phyloP scores from a whole-genome alignment of 2,888 invertebrate species.

The Acanthosoma haemorrhoidale region DNA sequence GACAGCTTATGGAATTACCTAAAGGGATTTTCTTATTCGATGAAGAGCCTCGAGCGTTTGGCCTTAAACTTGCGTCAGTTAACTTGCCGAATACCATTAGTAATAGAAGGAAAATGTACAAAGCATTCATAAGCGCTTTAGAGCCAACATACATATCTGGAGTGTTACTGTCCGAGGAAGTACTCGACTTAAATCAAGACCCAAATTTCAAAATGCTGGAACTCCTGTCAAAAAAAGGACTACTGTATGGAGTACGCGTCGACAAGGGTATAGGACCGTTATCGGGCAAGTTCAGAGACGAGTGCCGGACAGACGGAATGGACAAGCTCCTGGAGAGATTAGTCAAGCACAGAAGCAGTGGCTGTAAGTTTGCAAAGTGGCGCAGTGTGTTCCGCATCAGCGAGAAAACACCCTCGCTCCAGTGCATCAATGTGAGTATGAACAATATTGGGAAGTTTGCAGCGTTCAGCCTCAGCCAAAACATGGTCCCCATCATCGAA shows the following conservation, averaged over 20 bases:
- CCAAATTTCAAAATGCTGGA: not conserved
- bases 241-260: not conserved
- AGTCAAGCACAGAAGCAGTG: not conserved
- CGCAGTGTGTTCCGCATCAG: not conserved
- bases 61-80: not conserved
- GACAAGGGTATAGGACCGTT: not conserved
- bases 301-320: not conserved
- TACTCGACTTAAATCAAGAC: not conserved
- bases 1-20: not conserved
- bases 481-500: not conserved
- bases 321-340: not conserved
- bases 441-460: not conserved
- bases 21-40: not conserved
- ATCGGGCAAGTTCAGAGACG: not conserved
- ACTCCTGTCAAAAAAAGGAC: not conserved
- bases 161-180: not conserved
- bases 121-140: not conserved
- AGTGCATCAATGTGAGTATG: not conserved
- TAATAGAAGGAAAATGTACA: not conserved
- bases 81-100: not conserved
- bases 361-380: not conserved
- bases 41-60: not conserved
- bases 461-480: not conserved
- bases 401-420: not conserved
- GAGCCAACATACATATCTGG: not conserved